A percentile compares a stretch with the other conserved stretches of the same genome.
These are phyloP conservation scores for Scolopax bukidnonensis DNA, from an alignment of 2,797 vertebrate species.

Conservation along the genomic window DNA sequence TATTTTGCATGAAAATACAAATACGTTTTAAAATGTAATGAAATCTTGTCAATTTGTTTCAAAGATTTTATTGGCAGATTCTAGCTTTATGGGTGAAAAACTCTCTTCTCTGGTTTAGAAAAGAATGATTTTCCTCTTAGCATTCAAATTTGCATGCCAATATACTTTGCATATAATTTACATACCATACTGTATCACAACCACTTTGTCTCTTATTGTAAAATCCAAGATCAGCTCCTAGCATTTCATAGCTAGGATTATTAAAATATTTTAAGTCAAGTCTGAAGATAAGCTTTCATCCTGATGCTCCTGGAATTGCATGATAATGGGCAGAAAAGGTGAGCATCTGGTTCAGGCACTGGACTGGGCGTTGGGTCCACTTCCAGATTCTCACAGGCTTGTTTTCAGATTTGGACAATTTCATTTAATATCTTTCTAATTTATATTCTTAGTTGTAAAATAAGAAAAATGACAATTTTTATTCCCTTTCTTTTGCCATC, in stretches of 20 bases:
- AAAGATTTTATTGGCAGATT: background rate
- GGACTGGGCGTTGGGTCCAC: background rate
- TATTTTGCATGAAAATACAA: background rate
- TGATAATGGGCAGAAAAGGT: background rate
- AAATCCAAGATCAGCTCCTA: slow-evolving; percentile 44
- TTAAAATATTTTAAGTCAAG: slow-evolving; percentile 62
- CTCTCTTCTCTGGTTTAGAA: slow-evolving; percentile 8
- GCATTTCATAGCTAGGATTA: slow-evolving; percentile 51
- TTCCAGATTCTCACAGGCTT: background rate
- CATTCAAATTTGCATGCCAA: slow-evolving; percentile 59
- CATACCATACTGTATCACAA: slow-evolving; percentile 35
- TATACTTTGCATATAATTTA: slow-evolving; percentile 63
- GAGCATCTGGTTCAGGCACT: background rate
- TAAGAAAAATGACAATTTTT: background rate
- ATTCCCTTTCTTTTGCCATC: slow-evolving; percentile 2
- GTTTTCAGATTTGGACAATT: background rate
- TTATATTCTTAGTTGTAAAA: background rate
- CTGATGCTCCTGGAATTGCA: slow-evolving; percentile 16
- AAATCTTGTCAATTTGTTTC: background rate
- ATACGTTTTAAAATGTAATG: background rate
- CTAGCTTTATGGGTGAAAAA: slow-evolving; percentile 31
- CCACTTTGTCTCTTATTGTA: slow-evolving; percentile 44
- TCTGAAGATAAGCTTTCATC: slow-evolving; percentile 44
- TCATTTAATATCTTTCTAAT: background rate
- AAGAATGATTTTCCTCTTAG: slow-evolving; percentile 52